phyloP scores from a whole-genome alignment of 2,113 vertebrate genomes.

The Festucalex cinctus region DNA sequence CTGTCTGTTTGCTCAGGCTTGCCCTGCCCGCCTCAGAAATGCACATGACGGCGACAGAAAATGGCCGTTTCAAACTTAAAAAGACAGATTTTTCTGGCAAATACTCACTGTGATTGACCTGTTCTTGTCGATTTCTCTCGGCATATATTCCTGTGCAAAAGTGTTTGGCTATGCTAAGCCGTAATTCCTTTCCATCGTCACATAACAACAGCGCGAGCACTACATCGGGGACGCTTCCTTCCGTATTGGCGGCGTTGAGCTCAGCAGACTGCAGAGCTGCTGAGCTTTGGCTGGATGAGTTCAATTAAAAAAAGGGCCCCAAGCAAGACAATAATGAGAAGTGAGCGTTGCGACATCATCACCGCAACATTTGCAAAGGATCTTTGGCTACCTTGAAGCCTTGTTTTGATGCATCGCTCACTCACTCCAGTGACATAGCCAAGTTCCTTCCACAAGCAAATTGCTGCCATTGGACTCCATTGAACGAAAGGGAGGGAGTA shows the following conservation, averaged over 20 bases:
- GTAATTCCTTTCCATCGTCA: slow-evolving; percentile 32
- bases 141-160: neutral
- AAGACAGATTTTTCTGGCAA: no score
- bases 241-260: slow-evolving; percentile 43
- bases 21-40: no score
- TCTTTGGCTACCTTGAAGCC: slow-evolving; percentile 16
- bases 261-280: slow-evolving; percentile 42
- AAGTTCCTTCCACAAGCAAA: neutral
- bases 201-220: slow-evolving; percentile 30
- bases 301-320: slow-evolving; percentile 50
- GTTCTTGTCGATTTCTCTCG: neutral
- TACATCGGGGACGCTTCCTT: slow-evolving; percentile 32
- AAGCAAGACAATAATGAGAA: slow-evolving; percentile 48
- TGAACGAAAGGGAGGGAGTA: neutral
- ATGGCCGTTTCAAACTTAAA: no score
- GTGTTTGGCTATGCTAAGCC: neutral
- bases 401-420: neutral
- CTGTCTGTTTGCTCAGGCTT: no score
- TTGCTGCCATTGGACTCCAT: neutral
- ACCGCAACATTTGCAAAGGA: neutral
- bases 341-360: slow-evolving; percentile 18
- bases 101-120: no score
- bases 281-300: slow-evolving; percentile 59
- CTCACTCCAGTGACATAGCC: neutral
- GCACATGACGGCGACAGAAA: no score